Evolutionary conservation across 1,140 invertebrate genomes (phyloP), one percentile per base, ranked within the genome.

Genomic region (Lucilia sericata): DNA sequence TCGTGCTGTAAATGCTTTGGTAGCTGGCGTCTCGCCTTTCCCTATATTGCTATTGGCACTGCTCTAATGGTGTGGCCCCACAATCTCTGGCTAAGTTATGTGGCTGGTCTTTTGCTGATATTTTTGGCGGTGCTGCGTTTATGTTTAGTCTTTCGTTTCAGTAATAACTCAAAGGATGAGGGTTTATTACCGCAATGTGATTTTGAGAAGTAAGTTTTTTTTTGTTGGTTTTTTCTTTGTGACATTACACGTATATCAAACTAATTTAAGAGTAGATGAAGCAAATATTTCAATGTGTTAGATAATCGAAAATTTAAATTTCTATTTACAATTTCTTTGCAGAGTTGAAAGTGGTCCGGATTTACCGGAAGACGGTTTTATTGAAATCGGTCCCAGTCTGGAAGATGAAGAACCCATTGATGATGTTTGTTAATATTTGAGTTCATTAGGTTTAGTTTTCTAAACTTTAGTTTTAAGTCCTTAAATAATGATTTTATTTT

Each of bases 61-160:
- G 86, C 87, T 34, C 84, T 91, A 42, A 86, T 89, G 74, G 78
- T 91, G 49, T 90, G 87, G 86, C 89, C 89, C 5, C 88, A 91
- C 83, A 89, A 89, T 90, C 84, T 91, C 30, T 91, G 89, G 89
- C 85, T 91, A 51, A 91, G 89, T 82, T 89, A 90, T 87, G 89
- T 91, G 65, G 88, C 88, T 78, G 89, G 89, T 10, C 86, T 88
- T 84, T 85, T 90, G 84, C 84, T 91, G 12, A 86, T 88, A 14
- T 82, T 91, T 0, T 85, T 91, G 55, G 88, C 89, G 1, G 70
- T 88, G 49, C 83, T 91, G n/a, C 86, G 89, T 55, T 85, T 91
- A 12, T 87, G 87, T 82, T 87, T 86, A 12, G 78, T 91, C 51
- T 84, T 91, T 14, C 83, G 87, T 19, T 86, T 89, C 49, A 84